A percentile compares a stretch with the other conserved stretches of the same genome.
Evolutionary conservation across 2,888 invertebrate species (phyloP).

Genomic region (Drosophila birchii): DNA sequence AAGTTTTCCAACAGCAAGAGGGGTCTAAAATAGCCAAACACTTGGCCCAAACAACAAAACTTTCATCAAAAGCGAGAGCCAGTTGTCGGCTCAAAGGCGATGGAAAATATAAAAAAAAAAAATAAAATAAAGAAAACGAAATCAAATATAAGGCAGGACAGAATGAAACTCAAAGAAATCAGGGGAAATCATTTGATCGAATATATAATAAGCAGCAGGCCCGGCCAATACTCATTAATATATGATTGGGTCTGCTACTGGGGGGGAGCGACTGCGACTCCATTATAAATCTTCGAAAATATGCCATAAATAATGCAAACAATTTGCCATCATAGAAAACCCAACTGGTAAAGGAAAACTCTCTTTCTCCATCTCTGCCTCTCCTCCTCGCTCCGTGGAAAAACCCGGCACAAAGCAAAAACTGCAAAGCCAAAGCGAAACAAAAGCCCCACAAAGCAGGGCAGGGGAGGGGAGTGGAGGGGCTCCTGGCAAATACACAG

Average conservation of each 20-base stretch:
- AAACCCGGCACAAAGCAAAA: conserved; percentile 38
- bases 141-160: conserved; percentile 9
- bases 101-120: conserved; percentile 1
- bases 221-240: conserved; percentile 67
- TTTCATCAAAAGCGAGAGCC: conserved; percentile 39
- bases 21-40: conserved; percentile 30
- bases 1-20: conserved; percentile 26
- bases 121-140: conserved; percentile 6
- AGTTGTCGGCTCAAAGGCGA: conserved; percentile 15
- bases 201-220: conserved; percentile 49
- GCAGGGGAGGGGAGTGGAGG: conserved; percentile 3
- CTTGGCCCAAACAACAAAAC: conserved; percentile 41
- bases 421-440: conserved; percentile 43
- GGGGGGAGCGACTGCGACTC: conserved; percentile 53
- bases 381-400: not conserved
- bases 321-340: conserved; percentile 67
- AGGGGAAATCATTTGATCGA: conserved; percentile 37
- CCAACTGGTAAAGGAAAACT: conserved; percentile 44
- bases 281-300: conserved; percentile 80
- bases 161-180: conserved; percentile 14
- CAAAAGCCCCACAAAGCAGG: conserved; percentile 36
- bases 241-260: conserved; percentile 59
- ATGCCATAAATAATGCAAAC: conserved; percentile 79
- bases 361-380: not conserved
- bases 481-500: not conserved